Evolutionary conservation across 2,113 vertebrate genomes (phyloP), one percentile per base, ranked within the genome.

Genomic region (Echinops telfairi): DNA sequence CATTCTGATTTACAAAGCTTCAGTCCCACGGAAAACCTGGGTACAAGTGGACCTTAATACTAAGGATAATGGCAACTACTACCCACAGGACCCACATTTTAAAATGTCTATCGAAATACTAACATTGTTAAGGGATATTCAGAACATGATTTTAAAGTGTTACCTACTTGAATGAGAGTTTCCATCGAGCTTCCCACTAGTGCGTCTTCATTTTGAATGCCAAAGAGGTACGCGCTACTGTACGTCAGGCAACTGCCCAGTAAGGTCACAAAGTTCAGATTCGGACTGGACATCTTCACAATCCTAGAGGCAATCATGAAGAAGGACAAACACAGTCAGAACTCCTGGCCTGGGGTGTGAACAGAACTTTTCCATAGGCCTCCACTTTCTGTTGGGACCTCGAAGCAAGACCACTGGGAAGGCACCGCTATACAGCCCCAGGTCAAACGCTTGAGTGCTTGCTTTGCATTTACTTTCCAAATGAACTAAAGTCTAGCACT

Each of bases 241-340:
- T 99, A 99, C 76, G 98, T 98, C 96, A 99, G 98, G 94, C 98
- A 97, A 68, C 99, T 99, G 96, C 99, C 99, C 92, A 99, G 95
- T 90, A 99, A 97, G 80, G 99, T 99, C 96, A 99, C 98, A 20
- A 99, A 91, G 62, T 99, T 99, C 97, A 99, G 98, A 95, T 99
- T 99, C 94, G 99, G 99, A 95, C 99, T 99, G 97, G 99, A 99
- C 99, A 99, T 99, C 98, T 99, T 99, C 97, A 99, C 99, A 75
- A 99, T 99, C 98, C 99, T 99, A 95, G 94, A 78, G 19, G 47
- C 36, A 76, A 66, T 23, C 38, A 91, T 27, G 40, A 87, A 92
- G 83, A 89, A 57, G 53, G 81, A 88, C 58, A 60, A 4, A 47
- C 36, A 64, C 1, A 71, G 38, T 23, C 17, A 27, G 3, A n/a